phyloP scores from a whole-genome alignment of 2,113 vertebrate species.

The Sapajus apella region DNA sequence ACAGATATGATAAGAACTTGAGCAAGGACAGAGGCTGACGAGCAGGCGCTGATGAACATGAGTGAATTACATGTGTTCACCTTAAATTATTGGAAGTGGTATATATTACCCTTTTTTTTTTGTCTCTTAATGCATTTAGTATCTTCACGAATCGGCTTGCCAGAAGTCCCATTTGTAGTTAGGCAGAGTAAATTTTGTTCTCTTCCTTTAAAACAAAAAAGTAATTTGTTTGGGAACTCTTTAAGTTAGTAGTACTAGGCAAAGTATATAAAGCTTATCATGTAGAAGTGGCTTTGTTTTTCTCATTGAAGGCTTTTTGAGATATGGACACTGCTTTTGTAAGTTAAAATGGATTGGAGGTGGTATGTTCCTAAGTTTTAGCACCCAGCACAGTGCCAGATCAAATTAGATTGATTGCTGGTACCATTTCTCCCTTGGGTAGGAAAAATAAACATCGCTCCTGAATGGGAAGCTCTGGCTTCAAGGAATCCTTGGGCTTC shows the following conservation, averaged over 20 bases:
- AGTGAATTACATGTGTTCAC: neutral
- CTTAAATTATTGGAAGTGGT: constrained; percentile 1
- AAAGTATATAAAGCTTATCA: neutral
- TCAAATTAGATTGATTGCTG: neutral
- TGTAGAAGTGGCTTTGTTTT: neutral
- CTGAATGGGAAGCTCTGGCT: neutral
- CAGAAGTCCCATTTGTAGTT: neutral
- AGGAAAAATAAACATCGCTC: too few species aligned
- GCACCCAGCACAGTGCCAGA: neutral
- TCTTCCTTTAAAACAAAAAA: neutral
- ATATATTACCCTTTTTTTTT: constrained; percentile 34
- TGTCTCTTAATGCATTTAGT: neutral
- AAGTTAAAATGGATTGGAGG: neutral
- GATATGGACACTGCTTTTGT: neutral
- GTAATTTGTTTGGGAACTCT: neutral
- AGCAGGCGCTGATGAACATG: neutral
- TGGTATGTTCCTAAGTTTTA: neutral
- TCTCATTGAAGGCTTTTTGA: neutral
- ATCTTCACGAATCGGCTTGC: constrained; percentile 7
- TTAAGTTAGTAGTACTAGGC: neutral
- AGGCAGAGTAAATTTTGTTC: neutral
- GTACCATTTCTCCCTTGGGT: neutral
- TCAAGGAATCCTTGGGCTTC: neutral
- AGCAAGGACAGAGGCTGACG: neutral
- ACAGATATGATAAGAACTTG: neutral